Conservation (phyloP, 2,797 vertebrate species). For the Philypnodon macrostomus region DNA sequence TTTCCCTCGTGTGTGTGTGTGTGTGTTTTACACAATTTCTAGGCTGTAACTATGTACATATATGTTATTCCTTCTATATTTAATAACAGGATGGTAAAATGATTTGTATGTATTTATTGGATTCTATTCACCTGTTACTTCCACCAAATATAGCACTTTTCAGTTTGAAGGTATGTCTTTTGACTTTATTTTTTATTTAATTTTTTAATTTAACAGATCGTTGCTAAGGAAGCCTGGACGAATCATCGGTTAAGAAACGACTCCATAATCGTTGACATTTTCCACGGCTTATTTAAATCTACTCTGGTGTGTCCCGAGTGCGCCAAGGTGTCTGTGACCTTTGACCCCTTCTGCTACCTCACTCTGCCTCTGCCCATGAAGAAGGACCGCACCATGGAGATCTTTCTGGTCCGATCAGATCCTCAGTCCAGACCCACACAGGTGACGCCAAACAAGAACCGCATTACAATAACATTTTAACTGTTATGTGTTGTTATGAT, state of each 20-base stretch:
- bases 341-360: constrained; percentile 94
- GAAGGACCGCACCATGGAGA: constrained; percentile 89
- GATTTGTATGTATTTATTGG: no score
- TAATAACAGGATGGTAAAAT: no score
- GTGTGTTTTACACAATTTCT: no score
- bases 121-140: no score
- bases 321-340: constrained; percentile 89
- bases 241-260: constrained; percentile 89
- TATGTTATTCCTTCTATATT: no score
- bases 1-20: no score
- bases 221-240: constrained; percentile 90
- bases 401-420: constrained; percentile 87
- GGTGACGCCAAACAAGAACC: constrained; percentile 73
- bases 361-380: constrained; percentile 91
- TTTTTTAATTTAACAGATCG: constrained; percentile 79
- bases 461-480: no score
- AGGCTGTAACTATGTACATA: no score
- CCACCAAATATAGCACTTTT: no score
- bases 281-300: constrained; percentile 92
- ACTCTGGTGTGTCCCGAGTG: constrained; percentile 91
- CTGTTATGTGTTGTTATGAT: no score
- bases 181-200: constrained; percentile 3
- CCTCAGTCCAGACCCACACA: constrained; percentile 87
- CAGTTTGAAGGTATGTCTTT: neutral
- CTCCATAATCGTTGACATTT: constrained; percentile 91